These are phyloP conservation scores for Heliconius sara DNA, from an alignment of 2,888 invertebrate genomes.

Conservation along the genomic window DNA sequence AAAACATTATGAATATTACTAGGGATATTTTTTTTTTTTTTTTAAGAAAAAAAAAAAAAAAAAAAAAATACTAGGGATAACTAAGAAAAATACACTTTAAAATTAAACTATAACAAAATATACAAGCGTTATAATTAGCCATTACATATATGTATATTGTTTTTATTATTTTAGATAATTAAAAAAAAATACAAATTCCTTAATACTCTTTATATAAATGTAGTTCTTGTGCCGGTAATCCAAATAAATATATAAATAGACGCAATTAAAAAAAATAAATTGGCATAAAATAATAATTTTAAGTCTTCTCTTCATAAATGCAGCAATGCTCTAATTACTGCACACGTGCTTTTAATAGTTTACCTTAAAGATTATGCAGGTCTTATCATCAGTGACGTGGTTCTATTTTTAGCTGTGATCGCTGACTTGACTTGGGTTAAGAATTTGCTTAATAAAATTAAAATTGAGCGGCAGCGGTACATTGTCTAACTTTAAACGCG, in stretches of 20 bases:
- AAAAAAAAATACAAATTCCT: not conserved
- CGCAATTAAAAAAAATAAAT: not conserved
- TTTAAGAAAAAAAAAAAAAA: too few relatives aligned
- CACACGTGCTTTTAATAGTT: constrained; percentile 59
- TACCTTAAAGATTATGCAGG: constrained; percentile 55
- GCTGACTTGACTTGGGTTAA: constrained; percentile 2
- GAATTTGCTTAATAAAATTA: not conserved
- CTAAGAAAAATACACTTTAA: not conserved
- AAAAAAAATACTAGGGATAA: too few relatives aligned
- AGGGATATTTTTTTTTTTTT: too few relatives aligned
- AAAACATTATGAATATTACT: not conserved
- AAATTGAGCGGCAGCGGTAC: not conserved
- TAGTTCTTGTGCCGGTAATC: not conserved
- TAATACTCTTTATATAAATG: not conserved
- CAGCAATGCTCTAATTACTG: constrained; percentile 51
- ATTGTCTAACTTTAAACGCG: not conserved
- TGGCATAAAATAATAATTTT: not conserved
- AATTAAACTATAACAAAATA: not conserved
- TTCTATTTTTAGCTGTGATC: constrained; percentile 59
- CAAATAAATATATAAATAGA: constrained; percentile 14
- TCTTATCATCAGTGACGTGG: constrained; percentile 63
- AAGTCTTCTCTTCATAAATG: not conserved
- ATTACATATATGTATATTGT: not conserved
- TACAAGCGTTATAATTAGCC: not conserved
- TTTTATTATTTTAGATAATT: not conserved